Base-by-base conservation (phyloP, 2,113 vertebrate genomes). In the Pholis gunnellus region DNA sequence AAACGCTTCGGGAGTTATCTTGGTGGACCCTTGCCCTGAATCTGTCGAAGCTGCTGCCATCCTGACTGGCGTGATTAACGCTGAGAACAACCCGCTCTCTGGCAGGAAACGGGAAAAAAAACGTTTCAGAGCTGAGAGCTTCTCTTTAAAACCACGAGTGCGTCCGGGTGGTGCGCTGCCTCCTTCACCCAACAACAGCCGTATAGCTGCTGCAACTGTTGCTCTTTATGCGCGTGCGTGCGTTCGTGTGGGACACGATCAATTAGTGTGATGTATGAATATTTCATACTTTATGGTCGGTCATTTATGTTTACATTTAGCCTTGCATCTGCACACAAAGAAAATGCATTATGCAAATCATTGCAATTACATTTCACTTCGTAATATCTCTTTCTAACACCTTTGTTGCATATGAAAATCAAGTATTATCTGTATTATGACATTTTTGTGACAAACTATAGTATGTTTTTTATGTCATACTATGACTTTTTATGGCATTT, bases 1-100 rank as follows among this genome's bases (percentile, higher is more conserved):
- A 36, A 96, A 89, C 20, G 90, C 87, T 66, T 97, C 94, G 0
- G 95, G 95, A 4, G 95, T 96, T 31, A 97, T 95, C 61, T 93
- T 95, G 68, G 91, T 69, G 29, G 85, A 69, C 0, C 78, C 75
- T 59, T 87, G 84, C 0, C 73, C 79, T 17, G 91, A 87, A 27
- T 92, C 88, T 0, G 91, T 85, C 0, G 90, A 86, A 0, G 87
- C 74, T 14, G 91, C 85, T 5, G 91, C 87, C 93, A 95, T 93
- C 46, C 73, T 44, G 22, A 8, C 20, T 0, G 25, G 5, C 10
- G 77, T 34, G 13, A n/a, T 20, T 52, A 52, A 9, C 6, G 29
- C 36, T 6, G 27, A 56, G 2, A 29, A 0, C 0, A 42, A 71
- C 6, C 63, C 67, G 22, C 18, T 25, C 40, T 5, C 17, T 20